Evolutionary conservation across 2,113 vertebrate species (phyloP).

Genomic region (Peromyscus leucopus): DNA sequence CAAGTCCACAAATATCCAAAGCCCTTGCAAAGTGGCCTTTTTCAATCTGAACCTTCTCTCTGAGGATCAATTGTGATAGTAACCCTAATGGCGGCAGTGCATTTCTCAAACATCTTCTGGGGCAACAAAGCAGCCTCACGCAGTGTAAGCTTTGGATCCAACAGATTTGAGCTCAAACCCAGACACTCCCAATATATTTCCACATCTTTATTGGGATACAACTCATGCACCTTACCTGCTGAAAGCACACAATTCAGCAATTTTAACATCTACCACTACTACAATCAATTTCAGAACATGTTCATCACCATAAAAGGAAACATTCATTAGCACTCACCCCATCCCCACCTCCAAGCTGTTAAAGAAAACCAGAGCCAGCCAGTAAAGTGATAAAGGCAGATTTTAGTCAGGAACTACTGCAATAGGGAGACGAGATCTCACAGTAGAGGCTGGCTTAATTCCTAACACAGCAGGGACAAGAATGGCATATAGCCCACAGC

Average conservation of each 20-base stretch:
- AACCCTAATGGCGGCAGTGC: background rate
- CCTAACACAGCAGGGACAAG: conserved; percentile 18
- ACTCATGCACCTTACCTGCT: conserved; percentile 26
- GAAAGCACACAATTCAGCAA: conserved; percentile 12
- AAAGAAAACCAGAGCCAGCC: conserved; percentile 46
- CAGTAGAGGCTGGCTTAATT: conserved; percentile 27
- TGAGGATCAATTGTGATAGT: background rate
- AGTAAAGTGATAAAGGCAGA: conserved; percentile 37
- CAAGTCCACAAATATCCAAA: conserved; percentile 20
- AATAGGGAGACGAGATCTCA: background rate
- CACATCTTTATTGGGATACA: conserved; percentile 54
- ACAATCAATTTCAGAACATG: conserved; percentile 54
- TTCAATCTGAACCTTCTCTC: background rate
- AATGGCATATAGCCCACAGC: background rate
- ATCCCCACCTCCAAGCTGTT: conserved; percentile 16
- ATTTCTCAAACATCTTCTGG: conserved; percentile 16
- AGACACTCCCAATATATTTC: background rate
- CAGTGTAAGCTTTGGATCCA: conserved; percentile 38
- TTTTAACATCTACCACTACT: background rate
- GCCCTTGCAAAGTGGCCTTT: background rate
- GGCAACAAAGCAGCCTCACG: background rate
- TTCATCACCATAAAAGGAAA: conserved; percentile 54
- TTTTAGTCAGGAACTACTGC: conserved; percentile 55
- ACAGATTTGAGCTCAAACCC: background rate
- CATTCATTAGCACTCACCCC: conserved; percentile 5